Evolutionary conservation across 2,888 invertebrate genomes (phyloP).

Genomic region (Zootermopsis nevadensis): DNA sequence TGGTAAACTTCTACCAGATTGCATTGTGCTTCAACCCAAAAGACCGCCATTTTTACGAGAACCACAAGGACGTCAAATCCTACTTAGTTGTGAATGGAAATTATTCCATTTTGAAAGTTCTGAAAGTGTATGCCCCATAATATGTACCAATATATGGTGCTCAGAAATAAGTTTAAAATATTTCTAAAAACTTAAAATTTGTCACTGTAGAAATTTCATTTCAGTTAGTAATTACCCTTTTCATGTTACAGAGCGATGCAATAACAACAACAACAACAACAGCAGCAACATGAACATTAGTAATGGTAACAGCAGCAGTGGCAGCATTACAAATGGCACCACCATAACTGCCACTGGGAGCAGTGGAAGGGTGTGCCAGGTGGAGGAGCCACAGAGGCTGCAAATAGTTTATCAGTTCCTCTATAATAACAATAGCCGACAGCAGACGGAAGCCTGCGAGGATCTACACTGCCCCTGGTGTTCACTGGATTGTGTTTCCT

Average conservation of each 20-base stretch:
- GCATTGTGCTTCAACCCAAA: too few relatives aligned
- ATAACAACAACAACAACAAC: conserved; percentile 55
- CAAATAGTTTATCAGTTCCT: conserved; percentile 96
- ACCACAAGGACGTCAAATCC: too few relatives aligned
- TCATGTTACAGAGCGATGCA: conserved; percentile 51
- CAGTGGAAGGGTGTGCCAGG: background rate
- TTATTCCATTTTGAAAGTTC: too few relatives aligned
- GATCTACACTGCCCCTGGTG: conserved; percentile 98
- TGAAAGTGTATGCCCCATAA: too few relatives aligned
- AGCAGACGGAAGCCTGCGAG: conserved; percentile 94
- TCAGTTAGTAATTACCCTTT: too few relatives aligned
- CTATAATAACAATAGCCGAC: conserved; percentile 93
- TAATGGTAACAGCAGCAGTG: background rate
- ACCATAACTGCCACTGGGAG: background rate
- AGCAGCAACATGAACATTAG: conserved; percentile 14
- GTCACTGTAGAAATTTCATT: too few relatives aligned
- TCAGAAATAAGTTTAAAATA: too few relatives aligned
- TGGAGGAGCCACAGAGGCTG: conserved; percentile 61
- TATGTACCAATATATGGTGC: too few relatives aligned
- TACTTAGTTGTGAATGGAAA: too few relatives aligned
- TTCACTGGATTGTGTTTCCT: conserved; percentile 85
- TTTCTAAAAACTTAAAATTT: too few relatives aligned
- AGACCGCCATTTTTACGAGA: too few relatives aligned
- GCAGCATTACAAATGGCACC: background rate
- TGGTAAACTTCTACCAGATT: too few relatives aligned